These are phyloP conservation scores for Drosophila pallidifrons DNA, from an alignment of 1,140 invertebrate species.

Conservation along the genomic window DNA sequence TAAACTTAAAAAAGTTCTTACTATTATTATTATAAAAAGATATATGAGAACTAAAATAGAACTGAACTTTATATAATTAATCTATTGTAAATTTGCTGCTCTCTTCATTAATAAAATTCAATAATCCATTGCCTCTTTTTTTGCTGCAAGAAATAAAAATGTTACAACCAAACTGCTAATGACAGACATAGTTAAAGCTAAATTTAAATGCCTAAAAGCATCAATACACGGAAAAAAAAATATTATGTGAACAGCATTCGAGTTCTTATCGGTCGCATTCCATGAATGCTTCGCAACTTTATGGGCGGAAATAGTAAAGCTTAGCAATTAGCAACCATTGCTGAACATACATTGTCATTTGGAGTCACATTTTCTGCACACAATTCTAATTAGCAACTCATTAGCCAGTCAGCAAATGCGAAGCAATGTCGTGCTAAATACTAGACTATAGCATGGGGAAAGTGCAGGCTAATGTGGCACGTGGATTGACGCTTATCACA, in stretches of 20 bases:
- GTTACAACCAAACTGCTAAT: too few relatives aligned
- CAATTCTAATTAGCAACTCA: slow-evolving; percentile 76
- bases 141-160: too few relatives aligned
- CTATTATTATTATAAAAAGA: too few relatives aligned
- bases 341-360: slow-evolving; percentile 59
- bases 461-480: slow-evolving; percentile 30
- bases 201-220: too few relatives aligned
- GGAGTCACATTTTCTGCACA: slow-evolving; percentile 61
- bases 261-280: background rate
- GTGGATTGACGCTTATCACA: slow-evolving; percentile 68
- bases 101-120: too few relatives aligned
- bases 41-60: too few relatives aligned
- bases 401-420: slow-evolving; percentile 68
- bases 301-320: background rate
- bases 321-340: slow-evolving; percentile 18
- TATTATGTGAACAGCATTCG: background rate
- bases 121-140: too few relatives aligned
- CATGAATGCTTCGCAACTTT: background rate
- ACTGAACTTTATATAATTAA: too few relatives aligned
- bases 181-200: too few relatives aligned
- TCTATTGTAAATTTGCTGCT: too few relatives aligned
- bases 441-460: background rate
- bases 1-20: too few relatives aligned
- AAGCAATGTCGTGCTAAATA: slow-evolving; percentile 43
- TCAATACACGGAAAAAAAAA: background rate